Conservation (phyloP, 2,797 vertebrate genomes). For the Phoebastria nigripes region DNA sequence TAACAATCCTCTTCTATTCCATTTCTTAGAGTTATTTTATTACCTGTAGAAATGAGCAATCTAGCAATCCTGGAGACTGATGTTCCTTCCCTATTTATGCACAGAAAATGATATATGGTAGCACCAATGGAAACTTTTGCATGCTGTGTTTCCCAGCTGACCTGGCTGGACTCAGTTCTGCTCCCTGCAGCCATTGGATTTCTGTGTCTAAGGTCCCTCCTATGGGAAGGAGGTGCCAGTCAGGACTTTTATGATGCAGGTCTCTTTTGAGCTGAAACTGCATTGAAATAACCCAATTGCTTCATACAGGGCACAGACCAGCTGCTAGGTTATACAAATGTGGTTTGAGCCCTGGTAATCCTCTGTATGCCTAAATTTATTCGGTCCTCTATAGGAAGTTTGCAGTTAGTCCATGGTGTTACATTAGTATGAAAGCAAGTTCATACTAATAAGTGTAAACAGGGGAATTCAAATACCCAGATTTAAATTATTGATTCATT, state of each 20-base stretch:
- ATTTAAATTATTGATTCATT: background rate
- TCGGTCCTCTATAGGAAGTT: background rate
- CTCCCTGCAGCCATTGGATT: background rate
- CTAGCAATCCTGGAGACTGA: background rate
- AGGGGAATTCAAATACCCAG: background rate
- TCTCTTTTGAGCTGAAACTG: background rate
- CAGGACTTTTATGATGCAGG: background rate
- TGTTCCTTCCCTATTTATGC: background rate
- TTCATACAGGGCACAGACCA: background rate
- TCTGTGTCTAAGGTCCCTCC: background rate
- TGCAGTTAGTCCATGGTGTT: background rate
- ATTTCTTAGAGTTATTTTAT: background rate
- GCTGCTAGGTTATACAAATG: background rate
- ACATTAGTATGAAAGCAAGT: background rate
- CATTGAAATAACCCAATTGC: background rate
- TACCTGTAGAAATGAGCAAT: background rate
- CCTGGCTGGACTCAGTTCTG: background rate
- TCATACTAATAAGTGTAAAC: background rate
- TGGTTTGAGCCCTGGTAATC: background rate
- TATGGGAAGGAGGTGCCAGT: background rate
- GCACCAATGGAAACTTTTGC: background rate
- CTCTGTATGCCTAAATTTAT: background rate
- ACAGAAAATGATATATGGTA: background rate
- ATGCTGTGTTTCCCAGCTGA: background rate
- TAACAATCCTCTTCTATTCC: background rate